phyloP scores from a whole-genome alignment of 2,888 invertebrate genomes.

The Lasioglossum marginatum region DNA sequence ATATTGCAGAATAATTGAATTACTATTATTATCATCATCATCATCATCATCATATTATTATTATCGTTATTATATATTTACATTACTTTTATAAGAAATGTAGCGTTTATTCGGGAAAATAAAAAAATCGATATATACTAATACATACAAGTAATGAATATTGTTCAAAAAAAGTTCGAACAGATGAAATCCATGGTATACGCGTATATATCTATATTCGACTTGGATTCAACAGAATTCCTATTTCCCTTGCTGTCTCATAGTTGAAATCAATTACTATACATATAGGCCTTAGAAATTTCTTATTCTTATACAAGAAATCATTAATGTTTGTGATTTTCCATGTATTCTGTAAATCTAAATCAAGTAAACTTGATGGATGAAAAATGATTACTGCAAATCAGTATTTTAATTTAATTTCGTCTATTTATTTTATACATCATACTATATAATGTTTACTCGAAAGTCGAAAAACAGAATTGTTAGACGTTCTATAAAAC shows the following conservation, averaged over 20 bases:
- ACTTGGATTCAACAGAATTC: slow-evolving; percentile 20
- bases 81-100: slow-evolving; percentile 26
- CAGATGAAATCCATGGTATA: slow-evolving; percentile 15
- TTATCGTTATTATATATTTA: slow-evolving; percentile 16
- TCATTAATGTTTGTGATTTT: slow-evolving; percentile 16
- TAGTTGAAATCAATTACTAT: slow-evolving; percentile 25
- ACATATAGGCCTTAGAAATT: slow-evolving; percentile 47
- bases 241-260: slow-evolving; percentile 13
- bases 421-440: slow-evolving; percentile 25
- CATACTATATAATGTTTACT: slow-evolving; percentile 24
- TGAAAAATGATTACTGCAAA: slow-evolving; percentile 53
- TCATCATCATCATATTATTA: not conserved
- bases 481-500: slow-evolving; percentile 13
- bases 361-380: slow-evolving; percentile 24
- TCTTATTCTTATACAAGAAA: slow-evolving; percentile 37
- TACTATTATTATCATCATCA: slow-evolving; percentile 1
- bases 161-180: slow-evolving; percentile 29
- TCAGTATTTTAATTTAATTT: slow-evolving; percentile 24
- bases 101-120: slow-evolving; percentile 28
- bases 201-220: slow-evolving; percentile 22
- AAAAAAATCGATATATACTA: slow-evolving; percentile 25
- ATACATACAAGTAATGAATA: slow-evolving; percentile 31
- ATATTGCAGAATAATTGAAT: slow-evolving; percentile 28
- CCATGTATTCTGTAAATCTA: not conserved
- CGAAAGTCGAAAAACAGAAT: slow-evolving; percentile 35